Base-by-base conservation (phyloP, 2,888 invertebrate genomes). In the Rotaria magnacalcarata region DNA sequence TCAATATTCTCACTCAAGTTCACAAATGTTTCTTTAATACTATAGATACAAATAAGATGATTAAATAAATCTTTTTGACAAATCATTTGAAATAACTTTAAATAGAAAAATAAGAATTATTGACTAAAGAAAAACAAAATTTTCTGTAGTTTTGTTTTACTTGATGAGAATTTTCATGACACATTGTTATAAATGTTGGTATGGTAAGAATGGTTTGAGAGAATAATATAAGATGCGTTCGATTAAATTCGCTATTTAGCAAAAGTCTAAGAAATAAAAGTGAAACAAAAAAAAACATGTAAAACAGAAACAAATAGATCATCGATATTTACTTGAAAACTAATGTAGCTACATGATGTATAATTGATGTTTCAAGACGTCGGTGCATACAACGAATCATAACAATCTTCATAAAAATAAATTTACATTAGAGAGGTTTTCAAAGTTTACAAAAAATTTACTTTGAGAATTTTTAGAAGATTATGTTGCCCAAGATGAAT, bases 401-500 rank as follows among this genome's bases (percentile, higher is more conserved):
- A 1, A 19, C 24, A n/a, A 14, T 47, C 80, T 80, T 43, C 10
- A 80, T 7, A 7, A 10, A 80, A 80, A n/a, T 67, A 2, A 67
- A 67, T 34, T 14, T 34, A 34, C 14, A 34, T 27, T 27, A 34
- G 16, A 52, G 3, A 52, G 14, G 16, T 52, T 52, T 52, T 14
- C 0, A 34, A 80, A 10, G 19, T 4, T n/a, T 6, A 24, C 24
- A 80, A 2, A n/a, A 24, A 24, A 80, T 80, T 47, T 80, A 80
- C 80, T 47, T 80, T 80, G 11, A 80, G 47, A 80, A 47, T 47
- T 47, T 47, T 47, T 0, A 80, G 47, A 47, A 80, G 47, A 80
- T 80, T 80, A 80, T 80, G 80, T 80, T 80, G 80, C n/a, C 47
- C 80, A 80, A 80, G 47, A 47, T 80, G 19, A 80, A 80, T 80